Conservation (phyloP, 2,113 vertebrate species). For the Tamias sibiricus region DNA sequence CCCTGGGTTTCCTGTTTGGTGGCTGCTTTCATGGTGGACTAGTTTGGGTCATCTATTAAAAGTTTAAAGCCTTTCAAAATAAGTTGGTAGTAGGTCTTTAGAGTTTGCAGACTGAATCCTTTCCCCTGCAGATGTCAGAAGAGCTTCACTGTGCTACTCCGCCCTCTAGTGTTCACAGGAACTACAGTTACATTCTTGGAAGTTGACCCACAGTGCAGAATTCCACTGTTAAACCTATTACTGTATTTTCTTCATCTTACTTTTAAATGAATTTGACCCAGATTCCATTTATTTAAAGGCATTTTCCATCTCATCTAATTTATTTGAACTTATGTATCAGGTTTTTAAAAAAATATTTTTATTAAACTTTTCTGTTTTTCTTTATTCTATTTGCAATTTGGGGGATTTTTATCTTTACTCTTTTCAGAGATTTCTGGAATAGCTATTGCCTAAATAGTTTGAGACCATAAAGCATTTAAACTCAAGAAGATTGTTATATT, state of each 20-base stretch:
- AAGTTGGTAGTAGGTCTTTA: neutral
- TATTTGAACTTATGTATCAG: neutral
- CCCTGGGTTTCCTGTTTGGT: neutral
- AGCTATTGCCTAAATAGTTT: neutral
- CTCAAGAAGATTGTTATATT: neutral
- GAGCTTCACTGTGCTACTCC: neutral
- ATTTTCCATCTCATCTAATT: neutral
- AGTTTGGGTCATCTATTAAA: neutral
- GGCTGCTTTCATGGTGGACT: neutral
- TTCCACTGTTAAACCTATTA: neutral
- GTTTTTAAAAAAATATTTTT: neutral
- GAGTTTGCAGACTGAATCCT: neutral
- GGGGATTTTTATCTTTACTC: neutral
- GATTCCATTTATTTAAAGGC: neutral
- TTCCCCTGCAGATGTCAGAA: neutral
- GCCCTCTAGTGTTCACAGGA: conserved; percentile 67
- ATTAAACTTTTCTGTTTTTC: conserved; percentile 31
- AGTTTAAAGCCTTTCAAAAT: conserved; percentile 3
- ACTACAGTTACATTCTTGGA: neutral
- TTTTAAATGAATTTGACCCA: neutral
- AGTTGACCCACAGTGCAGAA: neutral
- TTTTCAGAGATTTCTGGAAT: conserved; percentile 38
- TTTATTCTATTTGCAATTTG: neutral
- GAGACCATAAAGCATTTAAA: neutral
- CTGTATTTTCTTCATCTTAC: neutral